Base-by-base conservation (phyloP, 2,888 invertebrate species). In the Diaphora mendica region DNA sequence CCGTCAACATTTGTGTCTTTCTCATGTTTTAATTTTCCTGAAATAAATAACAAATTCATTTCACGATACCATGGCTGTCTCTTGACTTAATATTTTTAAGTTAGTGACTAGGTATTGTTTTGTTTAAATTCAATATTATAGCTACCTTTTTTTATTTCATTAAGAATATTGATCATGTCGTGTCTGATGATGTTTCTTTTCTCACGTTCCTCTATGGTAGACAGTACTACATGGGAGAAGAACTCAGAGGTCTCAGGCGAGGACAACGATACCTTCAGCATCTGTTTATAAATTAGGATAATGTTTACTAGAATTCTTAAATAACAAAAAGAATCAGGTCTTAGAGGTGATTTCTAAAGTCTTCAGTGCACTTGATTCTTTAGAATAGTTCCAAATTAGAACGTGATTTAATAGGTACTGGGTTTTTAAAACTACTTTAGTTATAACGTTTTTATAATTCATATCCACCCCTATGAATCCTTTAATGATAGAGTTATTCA, bases 101-200 rank as follows among this genome's bases (percentile, higher is more conserved):
- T 9, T 51, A n/a, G 15, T 44, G 44, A 44, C 15, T 44, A 44
- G 44, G 17, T 2, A 44, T 44, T 17, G 4, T 44, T 15, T 44
- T 20, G 5, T 48, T 15, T n/a, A 55, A 11, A n/a, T 23, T 23
- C n/a, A n/a, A 4, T 55, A 0, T 55, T 55, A 3, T 59, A 30
- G 11, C 13, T 62, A 91, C 94, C 95, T 87, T 94, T 94, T 77
- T 93, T 94, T 17, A 96, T 95, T 82, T 96, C 95, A 91, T 96
- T 92, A 0, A 96, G 88, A 11, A 96, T 78, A 72, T 96, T 94
- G n/a, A 96, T 96, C 96, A 96, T 96, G 74, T 96, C 96, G 5
- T 92, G 93, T n/a, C 96, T 89, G 13, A 93, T 79, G n/a, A 94
- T 93, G 2, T 92, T 87, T 2, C 89, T 77, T 30, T 87, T 75